Conservation (phyloP, 2,113 vertebrate genomes). For the Lampris megalopsis region DNA sequence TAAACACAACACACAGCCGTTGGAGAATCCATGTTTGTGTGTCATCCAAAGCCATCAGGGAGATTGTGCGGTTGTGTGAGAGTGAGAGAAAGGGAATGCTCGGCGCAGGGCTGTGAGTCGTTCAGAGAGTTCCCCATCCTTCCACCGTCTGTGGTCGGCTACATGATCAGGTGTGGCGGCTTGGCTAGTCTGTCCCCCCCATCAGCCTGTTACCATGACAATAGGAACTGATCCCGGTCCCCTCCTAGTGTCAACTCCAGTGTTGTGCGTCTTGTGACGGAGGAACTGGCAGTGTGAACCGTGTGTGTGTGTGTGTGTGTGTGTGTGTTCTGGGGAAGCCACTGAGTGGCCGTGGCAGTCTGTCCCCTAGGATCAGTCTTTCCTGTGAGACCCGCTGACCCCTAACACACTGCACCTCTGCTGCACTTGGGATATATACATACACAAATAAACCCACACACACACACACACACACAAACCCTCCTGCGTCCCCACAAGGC, state of each 20-base stretch:
- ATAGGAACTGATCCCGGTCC: conserved; percentile 76
- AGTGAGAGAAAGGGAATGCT: conserved; percentile 29
- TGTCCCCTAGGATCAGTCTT: conserved; percentile 77
- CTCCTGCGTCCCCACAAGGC: neutral
- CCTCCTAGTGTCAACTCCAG: conserved; percentile 74
- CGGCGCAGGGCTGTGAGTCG: conserved; percentile 43
- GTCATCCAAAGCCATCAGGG: conserved; percentile 29
- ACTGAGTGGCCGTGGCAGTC: conserved; percentile 81
- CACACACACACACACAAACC: conserved; percentile 21
- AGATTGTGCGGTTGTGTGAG: conserved; percentile 46
- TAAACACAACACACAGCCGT: conserved; percentile 1
- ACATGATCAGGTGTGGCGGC: conserved; percentile 77
- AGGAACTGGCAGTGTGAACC: conserved; percentile 43
- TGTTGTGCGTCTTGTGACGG: conserved; percentile 54
- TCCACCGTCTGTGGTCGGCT: neutral
- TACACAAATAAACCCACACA: conserved; percentile 6
- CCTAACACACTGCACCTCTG: conserved; percentile 40
- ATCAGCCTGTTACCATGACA: conserved; percentile 71
- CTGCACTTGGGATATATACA: conserved; percentile 37
- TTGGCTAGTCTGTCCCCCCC: conserved; percentile 69
- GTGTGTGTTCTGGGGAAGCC: conserved; percentile 53
- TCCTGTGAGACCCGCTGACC: conserved; percentile 66
- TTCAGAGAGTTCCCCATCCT: neutral
- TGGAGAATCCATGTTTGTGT: conserved; percentile 8
- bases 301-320: conserved; percentile 24